Evolutionary conservation across 2,888 invertebrate species (phyloP), one percentile per base, ranked within the genome.

Genomic region (Pachymerium ferrugineum): DNA sequence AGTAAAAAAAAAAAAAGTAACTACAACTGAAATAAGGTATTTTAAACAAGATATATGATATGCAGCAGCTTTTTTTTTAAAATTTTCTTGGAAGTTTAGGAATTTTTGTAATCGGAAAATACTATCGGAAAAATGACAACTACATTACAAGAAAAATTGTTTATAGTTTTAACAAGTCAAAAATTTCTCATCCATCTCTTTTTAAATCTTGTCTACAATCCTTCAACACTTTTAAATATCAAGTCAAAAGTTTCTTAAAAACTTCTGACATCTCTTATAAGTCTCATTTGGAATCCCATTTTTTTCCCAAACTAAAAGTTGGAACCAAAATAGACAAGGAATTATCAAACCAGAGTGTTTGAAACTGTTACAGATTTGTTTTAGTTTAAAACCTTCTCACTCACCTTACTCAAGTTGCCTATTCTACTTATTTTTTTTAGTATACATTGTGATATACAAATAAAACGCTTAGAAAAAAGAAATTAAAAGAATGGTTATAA

Each of bases 261-360:
- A n/a, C n/a, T n/a, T n/a, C n/a, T n/a, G n/a, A n/a, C n/a, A n/a
- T n/a, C n/a, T n/a, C n/a, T n/a, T n/a, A n/a, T n/a, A n/a, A n/a
- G n/a, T n/a, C n/a, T n/a, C n/a, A n/a, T n/a, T n/a, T n/a, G n/a
- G n/a, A n/a, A n/a, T n/a, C n/a, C n/a, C n/a, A n/a, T n/a, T n/a
- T n/a, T n/a, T n/a, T n/a, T n/a, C n/a, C n/a, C n/a, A n/a, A n/a
- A n/a, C n/a, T n/a, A n/a, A n/a, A n/a, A n/a, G n/a, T 62, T 62
- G 25, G n/a, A 62, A 62, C 62, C 62, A 62, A 62, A 62, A 62
- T 62, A 62, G 62, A 62, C 62, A 62, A 62, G 62, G 62, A 62
- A 62, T 62, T 25, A 62, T 62, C 62, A 62, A 62, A 62, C 62
- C 62, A 62, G 62, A 62, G 62, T 62, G 62, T 54, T n/a, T 38